Evolutionary conservation across 2,797 vertebrate genomes (phyloP).

Genomic region (Poeciliopsis turneri): DNA sequence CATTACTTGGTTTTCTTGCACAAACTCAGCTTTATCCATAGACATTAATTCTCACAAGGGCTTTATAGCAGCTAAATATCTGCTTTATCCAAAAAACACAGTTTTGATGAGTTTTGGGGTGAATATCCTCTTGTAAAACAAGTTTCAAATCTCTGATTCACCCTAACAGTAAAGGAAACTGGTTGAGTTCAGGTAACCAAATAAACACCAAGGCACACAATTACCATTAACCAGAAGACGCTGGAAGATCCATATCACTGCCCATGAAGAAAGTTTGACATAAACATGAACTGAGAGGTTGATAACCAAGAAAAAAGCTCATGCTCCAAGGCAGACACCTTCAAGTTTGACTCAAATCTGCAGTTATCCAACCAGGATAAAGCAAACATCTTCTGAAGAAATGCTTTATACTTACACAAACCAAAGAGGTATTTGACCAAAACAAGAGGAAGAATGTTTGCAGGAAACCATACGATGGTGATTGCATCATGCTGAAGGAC

Average conservation of each 20-base stretch:
- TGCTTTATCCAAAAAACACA: not conserved
- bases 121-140: not conserved
- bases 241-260: not conserved
- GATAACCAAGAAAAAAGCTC: not conserved
- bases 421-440: not conserved
- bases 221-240: not conserved
- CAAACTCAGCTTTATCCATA: not conserved
- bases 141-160: not conserved
- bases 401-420: not conserved
- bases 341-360: not conserved
- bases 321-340: not conserved
- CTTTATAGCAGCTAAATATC: not conserved
- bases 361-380: not conserved
- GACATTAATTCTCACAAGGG: not conserved
- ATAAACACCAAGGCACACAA: not conserved
- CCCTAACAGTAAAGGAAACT: not conserved
- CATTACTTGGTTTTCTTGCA: not conserved
- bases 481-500: not conserved
- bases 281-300: not conserved
- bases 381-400: not conserved
- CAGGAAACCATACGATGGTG: not conserved
- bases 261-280: not conserved
- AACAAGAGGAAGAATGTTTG: not conserved
- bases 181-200: not conserved
- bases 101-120: not conserved